Conservation (phyloP, 2,888 invertebrate species). For the Drosophila meridiana region DNA sequence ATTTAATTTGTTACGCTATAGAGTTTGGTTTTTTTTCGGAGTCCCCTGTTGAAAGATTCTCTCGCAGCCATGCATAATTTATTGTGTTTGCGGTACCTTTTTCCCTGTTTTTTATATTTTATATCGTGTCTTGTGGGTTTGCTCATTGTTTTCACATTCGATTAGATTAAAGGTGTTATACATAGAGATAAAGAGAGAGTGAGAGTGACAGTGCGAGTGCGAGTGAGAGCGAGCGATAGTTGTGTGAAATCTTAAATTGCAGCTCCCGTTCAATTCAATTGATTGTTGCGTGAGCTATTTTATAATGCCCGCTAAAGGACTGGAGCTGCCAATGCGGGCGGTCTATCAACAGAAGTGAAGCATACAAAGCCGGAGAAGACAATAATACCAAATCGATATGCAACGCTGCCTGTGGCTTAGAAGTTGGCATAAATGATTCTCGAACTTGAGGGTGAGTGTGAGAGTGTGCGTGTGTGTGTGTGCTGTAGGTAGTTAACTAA, state of each 20-base stretch:
- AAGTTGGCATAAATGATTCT: conserved; percentile 37
- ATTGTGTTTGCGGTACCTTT: conserved; percentile 52
- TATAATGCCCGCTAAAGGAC: conserved; percentile 40
- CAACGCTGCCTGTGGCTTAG: conserved; percentile 40
- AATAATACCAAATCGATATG: conserved; percentile 61
- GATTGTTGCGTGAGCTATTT: conserved; percentile 69
- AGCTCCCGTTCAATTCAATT: conserved; percentile 57
- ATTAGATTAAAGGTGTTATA: conserved; percentile 68
- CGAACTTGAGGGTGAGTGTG: conserved; percentile 2
- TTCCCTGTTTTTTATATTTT: conserved; percentile 2
- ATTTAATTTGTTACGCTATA: conserved; percentile 75
- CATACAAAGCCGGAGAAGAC: conserved; percentile 46
- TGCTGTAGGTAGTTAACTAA: not conserved
- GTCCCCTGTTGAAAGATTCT: conserved; percentile 66
- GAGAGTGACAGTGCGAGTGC: not conserved
- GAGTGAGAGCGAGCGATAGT: not conserved
- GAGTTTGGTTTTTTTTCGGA: conserved; percentile 19
- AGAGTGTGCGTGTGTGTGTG: conserved; percentile 6
- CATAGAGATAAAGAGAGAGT: not conserved
- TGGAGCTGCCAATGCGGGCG: conserved; percentile 63
- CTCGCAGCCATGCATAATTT: conserved; percentile 71
- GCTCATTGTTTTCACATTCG: conserved; percentile 66
- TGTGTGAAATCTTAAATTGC: conserved; percentile 79
- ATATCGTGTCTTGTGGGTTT: conserved; percentile 54
- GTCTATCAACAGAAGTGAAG: conserved; percentile 62